Evolutionary conservation across 1,140 invertebrate genomes (phyloP).

Genomic region (Lordiphosa collinella): DNA sequence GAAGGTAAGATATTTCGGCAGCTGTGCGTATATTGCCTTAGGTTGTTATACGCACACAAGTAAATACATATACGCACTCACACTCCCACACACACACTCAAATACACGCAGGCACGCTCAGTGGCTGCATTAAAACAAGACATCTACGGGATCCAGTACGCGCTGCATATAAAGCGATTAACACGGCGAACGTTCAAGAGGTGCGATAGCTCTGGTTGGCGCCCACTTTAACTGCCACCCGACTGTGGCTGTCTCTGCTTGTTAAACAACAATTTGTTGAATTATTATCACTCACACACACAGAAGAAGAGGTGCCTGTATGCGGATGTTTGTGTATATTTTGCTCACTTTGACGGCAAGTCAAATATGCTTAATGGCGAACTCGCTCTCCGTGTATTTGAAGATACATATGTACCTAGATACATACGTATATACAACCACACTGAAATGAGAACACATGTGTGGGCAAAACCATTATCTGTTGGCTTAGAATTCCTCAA

Average conservation of each 20-base stretch:
- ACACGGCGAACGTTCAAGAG: conserved; percentile 52
- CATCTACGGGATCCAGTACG: conserved; percentile 34
- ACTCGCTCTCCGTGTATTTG: conserved; percentile 26
- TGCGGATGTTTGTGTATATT: conserved; percentile 10
- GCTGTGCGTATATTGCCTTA: conserved; percentile 74
- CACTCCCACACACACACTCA: conserved; percentile 26
- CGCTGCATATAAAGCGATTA: conserved; percentile 75
- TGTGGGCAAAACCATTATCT: conserved; percentile 25
- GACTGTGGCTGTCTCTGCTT: conserved; percentile 65
- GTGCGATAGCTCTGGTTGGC: conserved; percentile 6
- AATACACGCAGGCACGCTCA: conserved; percentile 17
- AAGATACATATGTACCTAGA: conserved; percentile 5
- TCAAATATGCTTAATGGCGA: conserved; percentile 62
- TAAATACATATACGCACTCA: conserved; percentile 26
- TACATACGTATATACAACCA: conserved; percentile 8
- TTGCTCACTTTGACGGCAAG: conserved; percentile 56
- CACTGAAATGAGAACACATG: conserved; percentile 10
- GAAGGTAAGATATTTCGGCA: conserved; percentile 76
- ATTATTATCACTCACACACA: conserved; percentile 66
- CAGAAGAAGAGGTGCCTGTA: conserved; percentile 10
- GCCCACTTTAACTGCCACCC: conserved; percentile 48
- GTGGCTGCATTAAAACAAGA: conserved; percentile 68
- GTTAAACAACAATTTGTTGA: conserved; percentile 76
- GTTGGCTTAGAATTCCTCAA: conserved; percentile 13
- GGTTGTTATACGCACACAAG: conserved; percentile 45